Percentiles rank a stretch among this genome's conserved stretches.
These are phyloP conservation scores for Salmo trutta DNA, from an alignment of 2,797 vertebrate species.

Conservation along the genomic window DNA sequence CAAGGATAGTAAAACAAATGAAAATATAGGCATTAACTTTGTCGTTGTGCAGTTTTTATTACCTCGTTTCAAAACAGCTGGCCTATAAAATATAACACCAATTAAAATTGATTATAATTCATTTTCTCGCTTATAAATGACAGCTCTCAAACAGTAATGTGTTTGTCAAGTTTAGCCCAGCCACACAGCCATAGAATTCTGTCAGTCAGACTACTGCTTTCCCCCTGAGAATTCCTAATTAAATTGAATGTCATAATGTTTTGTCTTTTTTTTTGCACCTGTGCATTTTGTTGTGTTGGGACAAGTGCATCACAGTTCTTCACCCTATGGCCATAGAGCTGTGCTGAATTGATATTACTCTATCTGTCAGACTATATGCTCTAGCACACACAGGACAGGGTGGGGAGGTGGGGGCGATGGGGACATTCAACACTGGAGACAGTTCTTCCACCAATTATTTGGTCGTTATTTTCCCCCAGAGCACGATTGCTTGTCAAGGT, in stretches of 20 bases:
- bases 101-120: not conserved
- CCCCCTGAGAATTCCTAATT: not conserved
- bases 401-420: not conserved
- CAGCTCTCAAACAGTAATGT: not conserved
- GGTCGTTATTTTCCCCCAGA: slow-evolving; percentile 1
- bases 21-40: not conserved
- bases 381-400: not conserved
- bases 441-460: not conserved
- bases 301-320: not conserved
- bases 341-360: not conserved
- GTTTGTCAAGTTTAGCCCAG: not conserved
- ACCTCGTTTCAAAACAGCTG: slow-evolving; percentile 2
- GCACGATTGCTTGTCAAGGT: not conserved
- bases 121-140: not conserved
- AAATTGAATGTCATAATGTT: not conserved
- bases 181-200: not conserved
- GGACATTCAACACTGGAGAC: not conserved
- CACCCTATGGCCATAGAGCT: not conserved
- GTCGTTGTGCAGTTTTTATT: slow-evolving; percentile 1
- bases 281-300: not conserved
- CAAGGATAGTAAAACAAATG: not conserved
- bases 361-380: not conserved
- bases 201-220: not conserved
- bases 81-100: not conserved
- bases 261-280: not conserved